Evolutionary conservation across 2,797 vertebrate genomes (phyloP), one percentile per base, ranked within the genome.

Genomic region (Carapus acus): DNA sequence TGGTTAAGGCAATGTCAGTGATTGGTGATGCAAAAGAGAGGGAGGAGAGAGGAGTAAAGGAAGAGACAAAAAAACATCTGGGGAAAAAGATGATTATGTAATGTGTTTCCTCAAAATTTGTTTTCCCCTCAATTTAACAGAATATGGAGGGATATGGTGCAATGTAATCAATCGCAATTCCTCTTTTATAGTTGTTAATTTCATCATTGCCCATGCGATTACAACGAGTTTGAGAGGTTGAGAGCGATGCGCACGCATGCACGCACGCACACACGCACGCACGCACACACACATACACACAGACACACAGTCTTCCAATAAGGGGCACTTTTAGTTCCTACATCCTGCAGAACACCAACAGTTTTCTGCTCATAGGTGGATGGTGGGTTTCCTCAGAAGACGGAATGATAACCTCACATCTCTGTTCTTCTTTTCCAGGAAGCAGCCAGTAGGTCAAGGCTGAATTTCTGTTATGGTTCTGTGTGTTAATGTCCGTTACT

Each of bases 381-480:
- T 54, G 37, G 18, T 37, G 45, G 54, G 23, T 58, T 69, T 66
- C 68, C 16, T 50, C 44, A 33, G 38, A 68, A 65, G 69, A 75
- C 44, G 27, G 56, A 75, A 44, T 60, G 40, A 24, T 51, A 54
- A 65, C 62, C 31, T 43, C 44, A 47, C 49, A 42, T 58, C 40
- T 43, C 62, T 62, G 47, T 56, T 61, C 17, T 43, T 43, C 40
- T 45, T 45, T 38, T 6, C 34, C 61, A 38, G 4, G 58, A 24
- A 39, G 55, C 61, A 52, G 49, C 69, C 37, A 17, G 42, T 57
- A 76, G 81, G 81, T 83, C 81, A 82, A 78, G 75, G 78, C 65
- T 66, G 41, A 58, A 61, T 85, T 86, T 82, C 82, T 86, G 82
- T 85, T 87, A 79, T 86, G 24, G 4, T 4, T 27, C 48, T 62